Base-by-base conservation (phyloP, 2,797 vertebrate species). In the Trachurus trachurus region DNA sequence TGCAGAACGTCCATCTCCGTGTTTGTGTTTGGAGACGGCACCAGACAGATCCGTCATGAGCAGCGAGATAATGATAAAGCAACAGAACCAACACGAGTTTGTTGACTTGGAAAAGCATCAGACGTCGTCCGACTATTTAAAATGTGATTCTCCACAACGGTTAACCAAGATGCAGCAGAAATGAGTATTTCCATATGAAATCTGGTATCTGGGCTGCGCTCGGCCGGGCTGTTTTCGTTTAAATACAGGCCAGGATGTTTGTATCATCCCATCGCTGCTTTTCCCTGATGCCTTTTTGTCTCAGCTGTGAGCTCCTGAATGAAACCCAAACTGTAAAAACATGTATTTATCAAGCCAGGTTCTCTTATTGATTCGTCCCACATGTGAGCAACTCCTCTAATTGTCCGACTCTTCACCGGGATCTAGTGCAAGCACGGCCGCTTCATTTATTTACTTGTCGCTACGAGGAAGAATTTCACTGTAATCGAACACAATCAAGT, bases 311-410 rank as follows among this genome's bases (percentile, higher is more conserved):
- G 39, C 44, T 58, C 34, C 50, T 17, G 56, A 64, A 65, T 56
- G 34, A 69, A 78, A 68, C 9, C 7, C 34, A 47, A 53, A 59
- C 40, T 16, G 37, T 66, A 50, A 78, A 66, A 58, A 2, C 49
- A 39, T 52, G 58, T 37, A 39, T 64, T 71, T 58, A 74, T 31
- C 16, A 56, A 58, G 62, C 60, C 49, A 29, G 11, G 65, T 62
- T 74, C 40, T 60, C 26, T 39, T 54, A 70, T 63, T 74, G 56
- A 77, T 70, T 29, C 3, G 22, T 66, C 37, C 74, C 59, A 69
- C 53, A 66, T 69, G 73, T 76, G 47, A 66, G 56, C 16, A 9
- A 62, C 16, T 37, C 44, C 44, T 29, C 37, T 68, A 57, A 56
- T 29, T 50, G 31, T 49, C 57, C 37, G 15, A n/a, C 16, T 34